Conservation (phyloP, 2,888 invertebrate genomes). For the Trachelus iudaicus region DNA sequence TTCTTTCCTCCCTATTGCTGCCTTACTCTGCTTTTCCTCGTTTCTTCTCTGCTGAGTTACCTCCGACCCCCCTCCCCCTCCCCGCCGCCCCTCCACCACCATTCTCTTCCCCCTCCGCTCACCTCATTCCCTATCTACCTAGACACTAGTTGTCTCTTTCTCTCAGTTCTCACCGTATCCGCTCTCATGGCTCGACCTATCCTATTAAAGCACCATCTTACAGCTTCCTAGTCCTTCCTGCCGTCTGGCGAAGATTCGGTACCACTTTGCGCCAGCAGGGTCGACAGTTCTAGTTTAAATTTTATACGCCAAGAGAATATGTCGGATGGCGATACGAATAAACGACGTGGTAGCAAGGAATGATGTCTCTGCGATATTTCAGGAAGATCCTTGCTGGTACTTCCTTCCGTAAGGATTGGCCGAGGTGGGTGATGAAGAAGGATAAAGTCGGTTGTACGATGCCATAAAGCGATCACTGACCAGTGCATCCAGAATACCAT, state of each 20-base stretch:
- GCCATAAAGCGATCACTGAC: slow-evolving; percentile 25
- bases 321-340: slow-evolving; percentile 35
- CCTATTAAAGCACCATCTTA: slow-evolving; percentile 44
- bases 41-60: slow-evolving; percentile 1
- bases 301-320: slow-evolving; percentile 33
- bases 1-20: background rate
- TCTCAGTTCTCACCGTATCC: background rate
- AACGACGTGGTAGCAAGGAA: slow-evolving; percentile 39
- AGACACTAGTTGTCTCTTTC: background rate
- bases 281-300: slow-evolving; percentile 14
- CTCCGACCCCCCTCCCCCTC: background rate
- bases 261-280: background rate
- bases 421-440: background rate
- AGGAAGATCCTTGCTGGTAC: slow-evolving; percentile 13
- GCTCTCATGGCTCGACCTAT: background rate
- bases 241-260: background rate
- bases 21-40: no score
- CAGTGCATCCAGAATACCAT: slow-evolving; percentile 11
- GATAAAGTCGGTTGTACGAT: slow-evolving; percentile 3
- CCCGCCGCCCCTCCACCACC: no score
- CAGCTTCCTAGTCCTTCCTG: background rate
- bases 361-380: slow-evolving; percentile 52
- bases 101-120: background rate
- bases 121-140: background rate
- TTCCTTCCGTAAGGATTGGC: background rate